A percentile compares a stretch with the other conserved stretches of the same genome.
Evolutionary conservation across 2,797 vertebrate species (phyloP).

Genomic region (Clarias pachynema): DNA sequence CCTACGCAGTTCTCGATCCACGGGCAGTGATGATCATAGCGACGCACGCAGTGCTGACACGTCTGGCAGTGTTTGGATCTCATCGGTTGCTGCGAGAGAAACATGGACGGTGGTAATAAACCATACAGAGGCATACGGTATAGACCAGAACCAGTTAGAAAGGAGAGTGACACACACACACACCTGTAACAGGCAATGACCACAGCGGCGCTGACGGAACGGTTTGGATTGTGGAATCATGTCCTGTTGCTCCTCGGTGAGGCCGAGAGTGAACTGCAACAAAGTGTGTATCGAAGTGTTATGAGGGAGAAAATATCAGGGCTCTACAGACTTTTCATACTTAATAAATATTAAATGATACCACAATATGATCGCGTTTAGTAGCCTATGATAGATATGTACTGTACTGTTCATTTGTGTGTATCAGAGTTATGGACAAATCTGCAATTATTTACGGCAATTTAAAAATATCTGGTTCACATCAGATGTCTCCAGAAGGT

Average conservation of each 20-base stretch:
- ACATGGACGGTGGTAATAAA: not conserved
- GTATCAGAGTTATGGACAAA: not conserved
- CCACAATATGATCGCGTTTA: not conserved
- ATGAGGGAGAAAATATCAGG: not conserved
- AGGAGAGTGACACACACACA: not conserved
- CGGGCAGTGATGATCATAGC: constrained; percentile 95
- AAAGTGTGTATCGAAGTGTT: not conserved
- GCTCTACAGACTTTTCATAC: not conserved
- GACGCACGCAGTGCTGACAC: constrained; percentile 88
- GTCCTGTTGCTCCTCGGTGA: constrained; percentile 77
- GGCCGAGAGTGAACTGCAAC: constrained; percentile 69
- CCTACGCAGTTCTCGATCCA: constrained; percentile 97
- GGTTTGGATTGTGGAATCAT: constrained; percentile 71
- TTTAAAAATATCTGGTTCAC: not conserved
- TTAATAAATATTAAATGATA: not conserved
- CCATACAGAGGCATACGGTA: no score
- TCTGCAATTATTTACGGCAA: not conserved
- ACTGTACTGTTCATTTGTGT: not conserved
- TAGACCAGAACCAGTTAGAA: not conserved
- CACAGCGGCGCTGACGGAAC: constrained; percentile 80
- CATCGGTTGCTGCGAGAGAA: constrained; percentile 86
- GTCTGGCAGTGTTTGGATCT: constrained; percentile 89
- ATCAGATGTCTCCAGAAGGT: not conserved
- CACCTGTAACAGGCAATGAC: constrained; percentile 90
- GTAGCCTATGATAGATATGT: not conserved